Evolutionary conservation across 92 coral and sea anemone genomes (phyloP).

Genomic region (Umimayanthus kanabou): DNA sequence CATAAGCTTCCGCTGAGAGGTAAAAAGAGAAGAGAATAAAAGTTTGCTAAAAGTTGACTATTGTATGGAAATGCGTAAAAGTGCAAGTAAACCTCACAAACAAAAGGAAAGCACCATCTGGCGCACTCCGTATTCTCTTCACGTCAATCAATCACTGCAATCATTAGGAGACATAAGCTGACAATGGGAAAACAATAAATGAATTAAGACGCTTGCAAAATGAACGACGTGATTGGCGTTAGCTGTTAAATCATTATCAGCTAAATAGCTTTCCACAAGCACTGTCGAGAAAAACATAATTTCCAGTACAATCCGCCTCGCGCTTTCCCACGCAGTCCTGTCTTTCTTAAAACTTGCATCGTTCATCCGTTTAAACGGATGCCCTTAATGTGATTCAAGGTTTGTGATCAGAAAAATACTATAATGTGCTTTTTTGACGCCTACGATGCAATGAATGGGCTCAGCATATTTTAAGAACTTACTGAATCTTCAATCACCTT

Average conservation of each 20-base stretch:
- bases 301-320: slow-evolving; percentile 65
- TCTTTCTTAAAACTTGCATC: slow-evolving; percentile 5
- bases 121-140: slow-evolving; percentile 89
- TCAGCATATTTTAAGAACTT: slow-evolving; percentile 5
- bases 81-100: slow-evolving; percentile 85
- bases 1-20: slow-evolving; percentile 95
- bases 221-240: slow-evolving; percentile 87
- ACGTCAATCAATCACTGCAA: slow-evolving; percentile 97
- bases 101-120: slow-evolving; percentile 87
- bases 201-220: slow-evolving; percentile 92
- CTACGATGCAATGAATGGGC: background rate
- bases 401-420: slow-evolving; percentile 33
- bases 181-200: slow-evolving; percentile 95
- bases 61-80: slow-evolving; percentile 91
- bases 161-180: slow-evolving; percentile 91
- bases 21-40: slow-evolving; percentile 79
- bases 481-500: slow-evolving; percentile 22
- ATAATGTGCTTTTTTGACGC: slow-evolving; percentile 22
- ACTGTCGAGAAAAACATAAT: slow-evolving; percentile 71
- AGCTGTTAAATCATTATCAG: slow-evolving; percentile 89
- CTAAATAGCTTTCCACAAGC: slow-evolving; percentile 81
- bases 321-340: slow-evolving; percentile 70
- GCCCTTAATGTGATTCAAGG: slow-evolving; percentile 52
- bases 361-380: slow-evolving; percentile 25
- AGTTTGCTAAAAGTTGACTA: slow-evolving; percentile 73